Base-by-base conservation (phyloP, 2,113 vertebrate genomes). In the Crotalus horridus region DNA sequence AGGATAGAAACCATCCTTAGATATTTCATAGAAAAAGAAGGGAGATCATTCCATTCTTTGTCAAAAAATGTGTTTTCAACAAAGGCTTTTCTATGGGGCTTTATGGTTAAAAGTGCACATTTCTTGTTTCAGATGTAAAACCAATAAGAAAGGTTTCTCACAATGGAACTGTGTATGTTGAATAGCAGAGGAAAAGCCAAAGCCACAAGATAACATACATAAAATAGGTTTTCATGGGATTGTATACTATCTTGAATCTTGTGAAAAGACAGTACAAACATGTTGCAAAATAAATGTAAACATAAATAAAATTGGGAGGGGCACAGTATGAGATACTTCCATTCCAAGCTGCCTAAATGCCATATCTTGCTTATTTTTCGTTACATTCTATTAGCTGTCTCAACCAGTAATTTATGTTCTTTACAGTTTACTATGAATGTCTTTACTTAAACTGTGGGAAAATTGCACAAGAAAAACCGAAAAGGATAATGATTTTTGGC, bases 381-480 rank as follows among this genome's bases (percentile, higher is more conserved):
- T 64, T 39, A 53, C 3, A 87, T 48, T 54, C 46, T 64, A 92
- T 88, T 97, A 93, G 91, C 94, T 92, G 89, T 93, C n/a, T 87
- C 74, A 81, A 53, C 74, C 85, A 55, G 81, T 21, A 89, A 85
- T 81, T 43, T 90, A 55, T 93, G 91, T 92, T 95, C 94, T 95
- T 94, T 94, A 94, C 90, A 2, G 24, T 54, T 53, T 69, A 53
- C 91, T 91, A 93, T 94, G 94, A 94, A 64, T 93, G 54, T 43
- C 92, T 95, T 96, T 97, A 96, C 93, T 95, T 96, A 94, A 92
- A 55, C 61, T 91, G 87, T 81, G 93, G 95, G 94, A 97, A 96
- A 94, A 90, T 88, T 95, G 92, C 74, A 92, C 91, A 93, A 93
- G 94, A 96, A 61, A 61, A 91, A 6, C 95, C 88, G 55, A 69